phyloP scores from a whole-genome alignment of 2,113 vertebrate genomes.

The Geothlypis trichas region DNA sequence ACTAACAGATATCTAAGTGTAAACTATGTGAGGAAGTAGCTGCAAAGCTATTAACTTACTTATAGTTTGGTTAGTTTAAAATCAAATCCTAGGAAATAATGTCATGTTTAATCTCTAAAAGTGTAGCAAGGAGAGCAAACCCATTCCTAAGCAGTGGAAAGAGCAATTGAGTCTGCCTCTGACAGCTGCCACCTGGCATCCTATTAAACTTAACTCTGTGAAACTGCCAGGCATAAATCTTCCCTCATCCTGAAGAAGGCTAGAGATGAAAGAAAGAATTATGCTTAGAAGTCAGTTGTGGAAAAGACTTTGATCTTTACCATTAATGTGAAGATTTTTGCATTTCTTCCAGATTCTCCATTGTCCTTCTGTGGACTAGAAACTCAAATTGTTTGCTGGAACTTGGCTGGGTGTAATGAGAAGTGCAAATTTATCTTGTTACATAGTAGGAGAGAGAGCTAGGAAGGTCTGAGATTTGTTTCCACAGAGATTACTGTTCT shows the following conservation, averaged over 20 bases:
- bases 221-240: conserved; percentile 46
- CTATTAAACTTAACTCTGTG: conserved; percentile 30
- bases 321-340: background rate
- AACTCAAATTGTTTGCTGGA: conserved; percentile 17
- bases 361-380: conserved; percentile 1
- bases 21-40: background rate
- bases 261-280: conserved; percentile 41
- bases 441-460: background rate
- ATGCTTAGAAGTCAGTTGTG: conserved; percentile 8
- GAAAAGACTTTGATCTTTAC: conserved; percentile 49
- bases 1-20: background rate
- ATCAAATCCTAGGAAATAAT: background rate
- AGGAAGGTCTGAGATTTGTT: conserved; percentile 25
- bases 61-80: background rate
- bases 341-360: background rate
- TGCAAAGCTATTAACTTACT: background rate
- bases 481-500: conserved; percentile 23
- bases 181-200: conserved; percentile 46
- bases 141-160: background rate
- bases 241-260: conserved; percentile 14
- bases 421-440: conserved; percentile 19
- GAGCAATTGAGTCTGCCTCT: conserved; percentile 14
- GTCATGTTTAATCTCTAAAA: background rate
- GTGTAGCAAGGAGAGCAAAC: background rate
- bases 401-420: background rate